phyloP scores from a whole-genome alignment of 2,888 invertebrate genomes.

The Drosophila koepferae region DNA sequence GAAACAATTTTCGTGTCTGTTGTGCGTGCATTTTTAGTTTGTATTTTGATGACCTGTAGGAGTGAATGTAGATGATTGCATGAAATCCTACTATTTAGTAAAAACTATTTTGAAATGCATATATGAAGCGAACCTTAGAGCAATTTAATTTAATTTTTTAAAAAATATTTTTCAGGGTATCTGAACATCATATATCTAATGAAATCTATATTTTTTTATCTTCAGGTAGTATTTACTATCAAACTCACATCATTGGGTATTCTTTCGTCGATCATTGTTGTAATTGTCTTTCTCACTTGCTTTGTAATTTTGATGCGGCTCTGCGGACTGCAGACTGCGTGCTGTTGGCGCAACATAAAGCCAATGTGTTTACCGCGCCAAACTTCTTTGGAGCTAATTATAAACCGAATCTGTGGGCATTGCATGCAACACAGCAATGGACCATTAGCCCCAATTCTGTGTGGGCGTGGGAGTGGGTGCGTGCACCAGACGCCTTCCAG shows the following conservation, averaged over 20 bases:
- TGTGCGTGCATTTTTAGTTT: constrained; percentile 19
- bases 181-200: too few relatives aligned
- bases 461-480: constrained; percentile 33
- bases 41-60: constrained; percentile 8
- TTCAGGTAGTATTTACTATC: neutral
- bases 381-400: constrained; percentile 75
- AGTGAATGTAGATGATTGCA: neutral
- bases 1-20: constrained; percentile 61
- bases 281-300: constrained; percentile 25
- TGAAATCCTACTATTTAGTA: neutral
- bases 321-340: constrained; percentile 27
- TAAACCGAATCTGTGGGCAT: constrained; percentile 51
- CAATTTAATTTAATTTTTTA: neutral
- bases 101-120: neutral
- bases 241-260: constrained; percentile 5
- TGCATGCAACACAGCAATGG: constrained; percentile 65
- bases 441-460: constrained; percentile 71
- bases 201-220: neutral
- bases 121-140: neutral
- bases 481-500: constrained; percentile 1
- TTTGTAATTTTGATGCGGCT: constrained; percentile 38
- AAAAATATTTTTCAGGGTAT: neutral
- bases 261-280: neutral
- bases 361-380: constrained; percentile 68
- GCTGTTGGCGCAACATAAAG: constrained; percentile 61